Evolutionary conservation across 2,113 vertebrate species (phyloP).

Genomic region (Coreoperca whiteheadi): DNA sequence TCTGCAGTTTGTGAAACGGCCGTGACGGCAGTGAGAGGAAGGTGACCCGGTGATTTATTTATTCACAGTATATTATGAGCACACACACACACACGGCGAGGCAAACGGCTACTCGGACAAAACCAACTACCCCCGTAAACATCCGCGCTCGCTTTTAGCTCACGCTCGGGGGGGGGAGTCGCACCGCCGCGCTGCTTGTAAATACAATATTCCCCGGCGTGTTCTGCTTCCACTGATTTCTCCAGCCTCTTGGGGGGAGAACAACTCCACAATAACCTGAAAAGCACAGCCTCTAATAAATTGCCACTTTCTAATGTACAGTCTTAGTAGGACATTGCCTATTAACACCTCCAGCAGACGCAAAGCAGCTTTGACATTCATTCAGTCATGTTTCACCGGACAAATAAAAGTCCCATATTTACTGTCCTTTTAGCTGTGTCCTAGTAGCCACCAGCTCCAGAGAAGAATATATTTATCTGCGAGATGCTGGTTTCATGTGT

Average conservation of each 20-base stretch:
- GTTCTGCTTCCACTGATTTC: not conserved
- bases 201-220: not conserved
- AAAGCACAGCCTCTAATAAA: too few species aligned
- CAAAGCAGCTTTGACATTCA: too few species aligned
- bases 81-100: not conserved
- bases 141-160: too few species aligned
- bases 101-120: not conserved
- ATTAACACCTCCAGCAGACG: too few species aligned
- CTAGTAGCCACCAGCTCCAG: too few species aligned
- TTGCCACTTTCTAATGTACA: too few species aligned
- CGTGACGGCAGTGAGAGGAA: not conserved
- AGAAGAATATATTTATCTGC: not conserved
- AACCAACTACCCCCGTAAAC: not conserved
- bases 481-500: not conserved
- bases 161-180: too few species aligned
- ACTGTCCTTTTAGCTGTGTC: too few species aligned
- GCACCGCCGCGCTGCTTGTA: too few species aligned
- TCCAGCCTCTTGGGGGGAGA: not conserved
- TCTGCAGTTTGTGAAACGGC: not conserved
- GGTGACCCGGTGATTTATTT: slow-evolving; percentile 31
- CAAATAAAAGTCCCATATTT: too few species aligned
- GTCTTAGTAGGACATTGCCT: too few species aligned
- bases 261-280: not conserved
- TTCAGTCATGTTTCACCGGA: too few species aligned
- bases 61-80: not conserved